phyloP scores from a whole-genome alignment of 37 sponge, comb jelly and placozoan species.

The Tethya wilhelma region DNA sequence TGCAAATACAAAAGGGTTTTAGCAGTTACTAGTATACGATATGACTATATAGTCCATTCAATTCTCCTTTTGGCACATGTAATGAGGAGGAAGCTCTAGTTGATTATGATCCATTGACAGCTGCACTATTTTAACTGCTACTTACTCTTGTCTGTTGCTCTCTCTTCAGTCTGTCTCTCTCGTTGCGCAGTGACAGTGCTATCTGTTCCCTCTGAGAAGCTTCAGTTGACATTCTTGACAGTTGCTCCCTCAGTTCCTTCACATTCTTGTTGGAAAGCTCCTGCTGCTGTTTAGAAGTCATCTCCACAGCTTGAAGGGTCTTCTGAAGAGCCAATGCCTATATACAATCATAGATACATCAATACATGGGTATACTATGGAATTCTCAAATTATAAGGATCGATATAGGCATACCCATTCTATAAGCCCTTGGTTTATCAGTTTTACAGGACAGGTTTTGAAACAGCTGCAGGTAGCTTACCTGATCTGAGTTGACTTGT shows the following conservation, averaged over 20 bases:
- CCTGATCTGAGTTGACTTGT: slow-evolving; percentile 1
- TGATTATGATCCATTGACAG: too few relatives aligned
- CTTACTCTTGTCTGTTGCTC: slow-evolving; percentile 29
- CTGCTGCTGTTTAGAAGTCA: slow-evolving; percentile 33
- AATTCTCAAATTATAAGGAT: too few relatives aligned
- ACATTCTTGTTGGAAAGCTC: slow-evolving; percentile 19
- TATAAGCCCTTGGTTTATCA: background rate
- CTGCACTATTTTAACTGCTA: slow-evolving; percentile 6
- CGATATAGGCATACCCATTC: too few relatives aligned
- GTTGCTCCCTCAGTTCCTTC: slow-evolving; percentile 11
- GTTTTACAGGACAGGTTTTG: background rate
- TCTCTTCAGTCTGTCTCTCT: slow-evolving; percentile 20
- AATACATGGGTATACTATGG: background rate
- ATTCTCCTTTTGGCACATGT: too few relatives aligned
- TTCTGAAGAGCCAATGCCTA: slow-evolving; percentile 15
- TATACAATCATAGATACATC: background rate
- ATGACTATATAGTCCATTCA: background rate
- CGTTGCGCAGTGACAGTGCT: background rate
- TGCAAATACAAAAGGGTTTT: too few relatives aligned
- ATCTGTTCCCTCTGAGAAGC: slow-evolving; percentile 16
- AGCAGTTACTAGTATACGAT: background rate
- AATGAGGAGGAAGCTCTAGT: background rate
- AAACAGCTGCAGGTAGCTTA: too few relatives aligned
- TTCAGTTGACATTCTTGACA: slow-evolving; percentile 5
- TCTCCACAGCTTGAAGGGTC: slow-evolving; percentile 30